Evolutionary conservation across 2,113 vertebrate species (phyloP).

Genomic region (Corvus moneduloides): DNA sequence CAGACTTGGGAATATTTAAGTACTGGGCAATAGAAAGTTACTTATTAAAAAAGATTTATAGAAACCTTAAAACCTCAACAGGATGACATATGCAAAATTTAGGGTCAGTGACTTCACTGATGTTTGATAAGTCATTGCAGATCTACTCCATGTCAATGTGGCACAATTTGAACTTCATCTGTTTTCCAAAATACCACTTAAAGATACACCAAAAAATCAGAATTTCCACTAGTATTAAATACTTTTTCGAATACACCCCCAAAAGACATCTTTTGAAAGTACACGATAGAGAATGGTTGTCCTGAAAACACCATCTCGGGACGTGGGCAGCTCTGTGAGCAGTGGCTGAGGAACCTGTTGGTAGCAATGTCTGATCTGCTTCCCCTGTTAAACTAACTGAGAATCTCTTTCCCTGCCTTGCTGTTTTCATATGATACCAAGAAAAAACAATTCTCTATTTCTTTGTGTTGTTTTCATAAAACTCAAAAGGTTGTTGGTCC

Average conservation of each 20-base stretch:
- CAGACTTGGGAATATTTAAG: neutral
- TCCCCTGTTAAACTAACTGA: neutral
- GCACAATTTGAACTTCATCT: neutral
- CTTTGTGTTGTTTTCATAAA: neutral
- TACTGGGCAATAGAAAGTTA: conserved; percentile 24
- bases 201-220: neutral
- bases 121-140: neutral
- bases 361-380: neutral
- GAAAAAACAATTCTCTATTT: neutral
- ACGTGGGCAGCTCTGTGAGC: neutral
- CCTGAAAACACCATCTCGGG: neutral
- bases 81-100: neutral
- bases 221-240: neutral
- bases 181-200: neutral
- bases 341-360: neutral
- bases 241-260: neutral
- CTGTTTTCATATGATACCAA: neutral
- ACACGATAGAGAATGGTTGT: neutral
- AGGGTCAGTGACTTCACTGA: neutral
- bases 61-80: conserved; percentile 47
- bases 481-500: neutral
- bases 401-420: neutral
- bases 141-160: neutral
- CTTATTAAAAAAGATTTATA: neutral
- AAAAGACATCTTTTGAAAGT: neutral